Base-by-base conservation (phyloP, 2,797 vertebrate species). In the Sphenopsis melanotis region DNA sequence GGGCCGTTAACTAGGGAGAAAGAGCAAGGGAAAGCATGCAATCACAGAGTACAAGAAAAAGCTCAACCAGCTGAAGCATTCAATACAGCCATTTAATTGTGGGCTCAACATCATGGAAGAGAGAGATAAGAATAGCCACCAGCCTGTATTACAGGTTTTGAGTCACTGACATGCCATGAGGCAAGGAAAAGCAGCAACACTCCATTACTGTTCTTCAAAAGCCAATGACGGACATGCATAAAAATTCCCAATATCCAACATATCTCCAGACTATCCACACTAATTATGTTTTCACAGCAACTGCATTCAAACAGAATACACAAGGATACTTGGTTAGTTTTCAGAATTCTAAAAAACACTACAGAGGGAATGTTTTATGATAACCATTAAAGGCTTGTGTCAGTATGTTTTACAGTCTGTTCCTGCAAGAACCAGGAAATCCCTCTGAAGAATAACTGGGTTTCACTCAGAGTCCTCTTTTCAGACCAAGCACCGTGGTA, bases 81-180 rank as follows among this genome's bases (percentile, higher is more conserved):
- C 75, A 89, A 64, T 83, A 68, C 22, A 85, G 68, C 68, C 74
- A 83, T 83, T 89, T 93, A 90, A 92, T 78, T 95, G 81, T 46
- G 60, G 81, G 56, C n/a, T 95, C 53, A 95, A 81, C 66, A 80
- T 60, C 71, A 87, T 37, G 75, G 89, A 82, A 92, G 19, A 30
- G 30, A 79, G 32, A 83, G 12, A 78, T 42, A 36, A 53, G 42
- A 76, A 88, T 24, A 95, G 76, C 55, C 59, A 92, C n/a, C 34
- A 94, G 63, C 34, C 55, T 79, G 59, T 47, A 72, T 47, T 84
- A 84, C 1, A 1, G 63, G 34, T 44, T 90, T 87, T 70, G 56
- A 94, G 78, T 77, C 60, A 77, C 32, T 3, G 2, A 52, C 5
- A 3, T 44, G 78, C 27, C 81, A 53, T 5, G 2, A 77, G 3